Conservation (phyloP, 2,113 vertebrate genomes). For the Hippocampus mohnikei region DNA sequence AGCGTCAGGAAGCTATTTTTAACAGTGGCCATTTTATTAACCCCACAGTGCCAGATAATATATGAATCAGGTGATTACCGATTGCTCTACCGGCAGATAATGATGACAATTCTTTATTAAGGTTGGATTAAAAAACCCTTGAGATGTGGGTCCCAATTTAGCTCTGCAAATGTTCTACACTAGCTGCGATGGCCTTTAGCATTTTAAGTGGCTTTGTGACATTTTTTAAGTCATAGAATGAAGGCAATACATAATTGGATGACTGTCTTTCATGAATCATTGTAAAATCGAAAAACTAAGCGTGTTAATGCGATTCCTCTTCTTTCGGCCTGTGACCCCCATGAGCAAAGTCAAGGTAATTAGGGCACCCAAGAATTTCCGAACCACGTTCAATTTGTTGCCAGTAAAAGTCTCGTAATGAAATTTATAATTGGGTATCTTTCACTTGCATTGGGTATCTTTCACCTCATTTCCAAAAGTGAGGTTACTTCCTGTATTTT, state of each 20-base stretch:
- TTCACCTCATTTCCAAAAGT: too few relatives aligned
- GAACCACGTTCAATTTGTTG: too few relatives aligned
- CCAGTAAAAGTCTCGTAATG: too few relatives aligned
- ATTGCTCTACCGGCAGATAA: neutral
- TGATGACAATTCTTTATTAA: too few relatives aligned
- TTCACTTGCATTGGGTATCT: too few relatives aligned
- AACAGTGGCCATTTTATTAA: neutral
- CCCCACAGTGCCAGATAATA: neutral
- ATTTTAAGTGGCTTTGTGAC: slow-evolving; percentile 1
- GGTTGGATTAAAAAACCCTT: too few relatives aligned
- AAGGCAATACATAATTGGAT: neutral
- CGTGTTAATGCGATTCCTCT: neutral
- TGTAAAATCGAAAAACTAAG: neutral
- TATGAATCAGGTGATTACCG: neutral
- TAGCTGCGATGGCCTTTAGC: neutral
- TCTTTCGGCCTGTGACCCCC: neutral
- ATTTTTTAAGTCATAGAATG: neutral
- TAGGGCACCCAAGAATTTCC: neutral
- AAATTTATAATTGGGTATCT: too few relatives aligned
- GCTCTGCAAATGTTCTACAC: neutral
- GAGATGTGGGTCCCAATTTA: neutral
- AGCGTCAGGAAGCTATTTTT: neutral
- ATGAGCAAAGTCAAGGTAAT: neutral
- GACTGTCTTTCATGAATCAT: neutral
- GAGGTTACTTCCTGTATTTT: too few relatives aligned